These are phyloP conservation scores for Stichopus chloronotus DNA, from an alignment of 35 echinoderm and acorn worm species.

Conservation along the genomic window DNA sequence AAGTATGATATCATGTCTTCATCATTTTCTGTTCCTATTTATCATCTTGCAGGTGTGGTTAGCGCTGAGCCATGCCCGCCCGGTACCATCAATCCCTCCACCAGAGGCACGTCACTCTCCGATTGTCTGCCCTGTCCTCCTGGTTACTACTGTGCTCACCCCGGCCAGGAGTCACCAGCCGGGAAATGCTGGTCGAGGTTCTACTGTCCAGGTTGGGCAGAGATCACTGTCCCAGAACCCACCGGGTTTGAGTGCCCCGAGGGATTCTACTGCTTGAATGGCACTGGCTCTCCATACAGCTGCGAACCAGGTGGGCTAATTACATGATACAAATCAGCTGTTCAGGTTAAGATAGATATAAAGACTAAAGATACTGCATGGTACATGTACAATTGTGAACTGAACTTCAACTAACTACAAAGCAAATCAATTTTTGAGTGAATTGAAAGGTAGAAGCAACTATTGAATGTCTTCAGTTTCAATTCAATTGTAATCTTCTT, in stretches of 20 bases:
- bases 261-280: slow-evolving; percentile 79
- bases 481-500: too few species aligned
- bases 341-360: too few species aligned
- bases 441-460: too few species aligned
- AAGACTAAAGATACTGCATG: not conserved
- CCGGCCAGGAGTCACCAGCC: slow-evolving; percentile 61
- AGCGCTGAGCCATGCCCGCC: slow-evolving; percentile 77
- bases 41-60: slow-evolving; percentile 57
- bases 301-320: slow-evolving; percentile 81
- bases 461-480: too few species aligned
- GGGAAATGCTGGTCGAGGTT: slow-evolving; percentile 71
- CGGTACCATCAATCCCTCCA: slow-evolving; percentile 81
- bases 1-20: not conserved
- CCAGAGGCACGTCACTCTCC: slow-evolving; percentile 49
- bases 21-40: not conserved
- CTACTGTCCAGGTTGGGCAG: slow-evolving; percentile 87
- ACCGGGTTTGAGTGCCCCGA: slow-evolving; percentile 80
- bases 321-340: not conserved
- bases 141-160: slow-evolving; percentile 75
- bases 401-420: not conserved
- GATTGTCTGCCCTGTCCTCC: slow-evolving; percentile 77
- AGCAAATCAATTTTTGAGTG: not conserved
- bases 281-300: slow-evolving; percentile 70
- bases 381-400: too few species aligned
- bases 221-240: slow-evolving; percentile 65